Conservation (phyloP, 1,140 invertebrate species). For the Vollenhovia emeryi region DNA sequence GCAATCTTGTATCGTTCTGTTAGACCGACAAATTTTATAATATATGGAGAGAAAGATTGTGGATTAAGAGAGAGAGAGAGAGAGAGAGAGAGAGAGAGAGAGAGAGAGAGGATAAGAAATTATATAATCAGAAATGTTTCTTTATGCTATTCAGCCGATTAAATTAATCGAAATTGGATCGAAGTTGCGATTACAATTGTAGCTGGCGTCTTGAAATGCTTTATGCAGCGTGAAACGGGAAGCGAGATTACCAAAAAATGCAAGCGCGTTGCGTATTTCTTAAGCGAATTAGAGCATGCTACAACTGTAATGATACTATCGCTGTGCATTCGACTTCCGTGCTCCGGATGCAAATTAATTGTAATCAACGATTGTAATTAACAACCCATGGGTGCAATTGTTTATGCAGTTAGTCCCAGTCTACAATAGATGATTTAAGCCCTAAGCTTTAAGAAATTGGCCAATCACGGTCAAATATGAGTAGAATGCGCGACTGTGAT, state of each 20-base stretch:
- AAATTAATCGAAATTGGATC: background rate
- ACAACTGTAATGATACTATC: background rate
- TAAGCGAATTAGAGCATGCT: slow-evolving; percentile 7
- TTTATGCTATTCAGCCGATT: background rate
- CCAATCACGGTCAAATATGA: too few relatives aligned
- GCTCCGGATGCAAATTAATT: background rate
- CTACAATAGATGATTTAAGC: too few relatives aligned
- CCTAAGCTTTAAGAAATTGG: too few relatives aligned
- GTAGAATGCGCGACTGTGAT: too few relatives aligned
- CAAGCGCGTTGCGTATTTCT: background rate
- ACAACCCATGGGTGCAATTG: background rate
- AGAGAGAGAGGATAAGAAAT: background rate
- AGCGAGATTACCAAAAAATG: background rate
- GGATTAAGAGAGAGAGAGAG: too few relatives aligned
- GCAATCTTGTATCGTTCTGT: too few relatives aligned
- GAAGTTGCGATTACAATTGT: background rate
- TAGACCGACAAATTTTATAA: too few relatives aligned
- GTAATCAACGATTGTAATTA: background rate
- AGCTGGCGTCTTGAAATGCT: background rate
- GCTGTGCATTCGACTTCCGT: background rate
- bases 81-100: too few relatives aligned
- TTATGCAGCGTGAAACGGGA: background rate
- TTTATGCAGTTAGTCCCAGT: too few relatives aligned
- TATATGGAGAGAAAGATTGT: too few relatives aligned
- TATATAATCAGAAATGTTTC: background rate